Evolutionary conservation across 2,888 invertebrate genomes (phyloP).

Genomic region (Stramonita haemastoma): DNA sequence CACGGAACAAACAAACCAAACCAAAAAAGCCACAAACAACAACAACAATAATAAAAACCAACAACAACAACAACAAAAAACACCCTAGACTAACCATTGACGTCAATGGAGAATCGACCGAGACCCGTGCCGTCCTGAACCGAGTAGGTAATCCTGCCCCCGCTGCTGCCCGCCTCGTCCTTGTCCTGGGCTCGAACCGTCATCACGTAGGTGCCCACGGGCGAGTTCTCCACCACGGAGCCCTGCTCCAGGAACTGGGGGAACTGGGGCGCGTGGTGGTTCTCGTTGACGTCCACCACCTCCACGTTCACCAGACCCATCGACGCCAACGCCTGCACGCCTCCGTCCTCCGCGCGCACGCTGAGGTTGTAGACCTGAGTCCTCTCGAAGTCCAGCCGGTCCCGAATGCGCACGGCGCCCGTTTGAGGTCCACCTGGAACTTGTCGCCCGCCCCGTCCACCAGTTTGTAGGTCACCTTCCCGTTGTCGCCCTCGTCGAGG

Average conservation of each 20-base stretch:
- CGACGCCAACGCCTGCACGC: slow-evolving; percentile 85
- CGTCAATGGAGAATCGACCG: slow-evolving; percentile 93
- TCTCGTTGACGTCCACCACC: slow-evolving; percentile 94
- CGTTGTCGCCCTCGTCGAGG: slow-evolving; percentile 90
- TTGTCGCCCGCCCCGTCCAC: slow-evolving; percentile 77
- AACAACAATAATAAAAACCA: too few species aligned
- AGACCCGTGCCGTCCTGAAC: slow-evolving; percentile 93
- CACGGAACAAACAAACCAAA: too few species aligned
- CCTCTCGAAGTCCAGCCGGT: slow-evolving; percentile 90
- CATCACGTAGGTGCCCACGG: slow-evolving; percentile 87
- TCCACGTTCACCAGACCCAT: slow-evolving; percentile 89
- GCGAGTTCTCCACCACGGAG: slow-evolving; percentile 88
- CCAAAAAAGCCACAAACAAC: too few species aligned
- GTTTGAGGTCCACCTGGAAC: slow-evolving; percentile 90
- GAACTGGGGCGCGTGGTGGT: slow-evolving; percentile 89
- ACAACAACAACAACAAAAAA: too few species aligned
- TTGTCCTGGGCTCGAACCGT: slow-evolving; percentile 87
- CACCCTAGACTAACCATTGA: slow-evolving; percentile 83
- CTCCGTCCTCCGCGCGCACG: slow-evolving; percentile 90
- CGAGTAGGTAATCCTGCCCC: slow-evolving; percentile 90
- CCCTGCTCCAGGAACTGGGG: slow-evolving; percentile 87
- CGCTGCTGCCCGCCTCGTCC: slow-evolving; percentile 83
- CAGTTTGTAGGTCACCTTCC: slow-evolving; percentile 86
- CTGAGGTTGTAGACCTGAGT: slow-evolving; percentile 92
- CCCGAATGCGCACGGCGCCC: slow-evolving; percentile 90